Conservation (phyloP, 2,113 vertebrate species). For the Alligator sinensis region DNA sequence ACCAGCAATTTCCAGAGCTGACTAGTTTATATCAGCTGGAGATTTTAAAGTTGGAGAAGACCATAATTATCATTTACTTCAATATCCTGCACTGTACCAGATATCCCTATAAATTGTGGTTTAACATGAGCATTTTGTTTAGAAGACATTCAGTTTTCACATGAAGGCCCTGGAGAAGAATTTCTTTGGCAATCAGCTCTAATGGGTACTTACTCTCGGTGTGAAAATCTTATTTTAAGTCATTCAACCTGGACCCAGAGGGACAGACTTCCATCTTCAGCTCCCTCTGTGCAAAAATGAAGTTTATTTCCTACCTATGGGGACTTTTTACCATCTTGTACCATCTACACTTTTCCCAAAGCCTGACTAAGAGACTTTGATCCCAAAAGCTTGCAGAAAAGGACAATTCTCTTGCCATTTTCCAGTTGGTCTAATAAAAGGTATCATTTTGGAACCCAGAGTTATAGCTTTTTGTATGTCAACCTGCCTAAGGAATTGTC, state of each 20-base stretch:
- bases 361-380: no score
- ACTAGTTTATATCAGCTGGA: rapidly evolving
- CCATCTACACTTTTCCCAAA: no score
- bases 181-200: background rate
- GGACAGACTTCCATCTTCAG: no score
- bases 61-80: background rate
- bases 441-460: no score
- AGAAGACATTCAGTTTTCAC: background rate
- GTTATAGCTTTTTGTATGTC: no score
- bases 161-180: background rate
- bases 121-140: background rate
- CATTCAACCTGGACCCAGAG: no score
- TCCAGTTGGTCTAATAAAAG: no score
- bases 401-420: no score
- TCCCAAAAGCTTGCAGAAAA: no score
- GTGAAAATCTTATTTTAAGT: background rate
- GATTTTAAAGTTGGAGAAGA: background rate
- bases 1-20: background rate
- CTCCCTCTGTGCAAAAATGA: no score
- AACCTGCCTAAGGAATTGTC: background rate
- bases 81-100: background rate
- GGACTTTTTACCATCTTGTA: no score
- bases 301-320: no score
- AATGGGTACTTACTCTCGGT: background rate
- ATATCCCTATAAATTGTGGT: background rate